Percentiles rank a stretch among this genome's conserved stretches.
Conservation (phyloP, 2,797 vertebrate genomes). For the Strix occidentalis region DNA sequence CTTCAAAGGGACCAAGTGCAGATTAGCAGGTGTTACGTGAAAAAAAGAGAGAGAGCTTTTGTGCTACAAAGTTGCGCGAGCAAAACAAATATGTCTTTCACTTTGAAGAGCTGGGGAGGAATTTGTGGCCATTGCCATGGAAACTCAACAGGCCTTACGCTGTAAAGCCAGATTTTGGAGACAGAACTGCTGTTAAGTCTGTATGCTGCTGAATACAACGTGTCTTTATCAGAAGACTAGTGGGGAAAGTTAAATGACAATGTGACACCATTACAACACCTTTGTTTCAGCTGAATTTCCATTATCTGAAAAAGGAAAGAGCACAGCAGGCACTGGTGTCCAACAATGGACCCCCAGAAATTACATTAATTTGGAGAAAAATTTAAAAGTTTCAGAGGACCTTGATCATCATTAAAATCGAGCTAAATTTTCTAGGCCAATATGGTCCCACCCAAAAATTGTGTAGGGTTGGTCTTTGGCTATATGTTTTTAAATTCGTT, state of each 20-base stretch:
- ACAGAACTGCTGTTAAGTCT: conserved; percentile 24
- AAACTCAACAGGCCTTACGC: conserved; percentile 81
- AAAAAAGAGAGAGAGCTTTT: conserved; percentile 79
- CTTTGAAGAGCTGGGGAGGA: conserved; percentile 86
- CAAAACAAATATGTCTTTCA: conserved; percentile 96
- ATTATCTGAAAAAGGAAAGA: not conserved
- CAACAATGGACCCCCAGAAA: not conserved
- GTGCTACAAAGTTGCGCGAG: conserved; percentile 86
- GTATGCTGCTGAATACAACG: not conserved
- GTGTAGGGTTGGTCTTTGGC: not conserved
- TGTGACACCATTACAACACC: not conserved
- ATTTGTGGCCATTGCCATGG: conserved; percentile 89
- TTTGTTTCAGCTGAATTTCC: not conserved
- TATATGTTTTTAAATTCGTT: not conserved
- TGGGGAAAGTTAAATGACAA: not conserved
- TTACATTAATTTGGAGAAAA: not conserved
- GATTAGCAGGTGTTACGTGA: conserved; percentile 91
- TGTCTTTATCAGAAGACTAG: conserved; percentile 38
- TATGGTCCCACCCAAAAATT: not conserved
- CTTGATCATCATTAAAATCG: not conserved
- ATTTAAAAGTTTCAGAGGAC: not conserved
- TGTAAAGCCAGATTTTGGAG: conserved; percentile 44
- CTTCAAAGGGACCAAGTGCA: conserved; percentile 84
- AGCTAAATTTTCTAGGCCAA: not conserved
- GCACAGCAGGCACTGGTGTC: not conserved